Evolutionary conservation across 2,113 vertebrate genomes (phyloP).

Genomic region (Halcyon malimbica): DNA sequence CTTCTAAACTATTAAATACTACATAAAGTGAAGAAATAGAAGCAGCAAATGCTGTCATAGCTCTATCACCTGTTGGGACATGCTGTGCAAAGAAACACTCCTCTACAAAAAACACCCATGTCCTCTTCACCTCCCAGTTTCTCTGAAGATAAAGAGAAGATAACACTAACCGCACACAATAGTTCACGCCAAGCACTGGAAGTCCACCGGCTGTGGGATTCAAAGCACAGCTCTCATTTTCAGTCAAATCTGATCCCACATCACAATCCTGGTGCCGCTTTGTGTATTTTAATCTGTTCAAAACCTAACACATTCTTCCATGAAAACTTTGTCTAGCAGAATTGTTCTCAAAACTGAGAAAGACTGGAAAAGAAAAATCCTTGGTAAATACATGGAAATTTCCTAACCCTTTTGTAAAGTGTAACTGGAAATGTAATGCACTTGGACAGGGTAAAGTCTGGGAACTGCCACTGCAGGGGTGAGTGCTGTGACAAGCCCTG

Average conservation of each 20-base stretch:
- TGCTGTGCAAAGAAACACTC: neutral
- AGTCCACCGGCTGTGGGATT: neutral
- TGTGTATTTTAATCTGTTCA: neutral
- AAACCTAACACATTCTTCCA: neutral
- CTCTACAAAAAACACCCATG: neutral
- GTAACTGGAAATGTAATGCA: neutral
- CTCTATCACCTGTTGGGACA: neutral
- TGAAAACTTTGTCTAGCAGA: neutral
- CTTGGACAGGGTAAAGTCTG: neutral
- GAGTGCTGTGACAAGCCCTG: neutral
- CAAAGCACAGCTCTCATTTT: neutral
- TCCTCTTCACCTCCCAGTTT: neutral
- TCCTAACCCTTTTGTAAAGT: neutral
- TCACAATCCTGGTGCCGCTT: neutral
- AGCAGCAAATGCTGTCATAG: neutral
- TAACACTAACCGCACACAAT: neutral
- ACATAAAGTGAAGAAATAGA: neutral
- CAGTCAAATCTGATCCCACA: fast-evolving
- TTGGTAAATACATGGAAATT: neutral
- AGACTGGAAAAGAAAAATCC: neutral
- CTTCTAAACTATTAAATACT: neutral
- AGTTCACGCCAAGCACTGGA: neutral
- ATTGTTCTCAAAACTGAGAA: neutral
- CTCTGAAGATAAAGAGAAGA: neutral
- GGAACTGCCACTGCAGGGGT: neutral